phyloP scores from a whole-genome alignment of 2,797 vertebrate species.

The Pelodytes ibericus region DNA sequence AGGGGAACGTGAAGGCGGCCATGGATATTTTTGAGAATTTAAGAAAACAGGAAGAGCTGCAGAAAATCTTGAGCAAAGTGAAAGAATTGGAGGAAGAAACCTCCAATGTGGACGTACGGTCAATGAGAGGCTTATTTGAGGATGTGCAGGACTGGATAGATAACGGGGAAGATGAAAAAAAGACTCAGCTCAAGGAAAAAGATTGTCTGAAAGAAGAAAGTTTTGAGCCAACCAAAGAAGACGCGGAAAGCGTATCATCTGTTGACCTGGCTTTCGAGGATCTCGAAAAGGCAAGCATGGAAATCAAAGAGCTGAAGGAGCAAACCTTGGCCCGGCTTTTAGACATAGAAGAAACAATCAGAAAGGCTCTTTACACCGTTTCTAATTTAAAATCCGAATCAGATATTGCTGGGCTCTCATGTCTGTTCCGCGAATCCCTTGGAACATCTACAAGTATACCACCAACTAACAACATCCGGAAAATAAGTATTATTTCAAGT shows the following conservation, averaged over 20 bases:
- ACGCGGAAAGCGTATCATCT: constrained; percentile 70
- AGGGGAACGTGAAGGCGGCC: constrained; percentile 78
- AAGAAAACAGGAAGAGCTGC: constrained; percentile 83
- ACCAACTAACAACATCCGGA: constrained; percentile 72
- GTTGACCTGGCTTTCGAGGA: constrained; percentile 88
- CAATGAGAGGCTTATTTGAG: constrained; percentile 82
- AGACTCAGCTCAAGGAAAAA: constrained; percentile 57
- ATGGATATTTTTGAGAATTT: constrained; percentile 86
- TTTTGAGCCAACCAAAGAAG: constrained; percentile 59
- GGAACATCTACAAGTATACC: constrained; percentile 65
- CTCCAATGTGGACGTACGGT: constrained; percentile 76
- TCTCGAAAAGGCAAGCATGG: constrained; percentile 86
- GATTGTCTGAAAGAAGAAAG: constrained; percentile 59
- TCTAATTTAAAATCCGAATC: constrained; percentile 89
- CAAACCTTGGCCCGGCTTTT: constrained; percentile 88
- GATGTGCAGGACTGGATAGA: constrained; percentile 80
- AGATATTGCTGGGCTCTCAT: constrained; percentile 80
- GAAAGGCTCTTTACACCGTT: constrained; percentile 89
- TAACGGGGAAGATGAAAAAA: constrained; percentile 59
- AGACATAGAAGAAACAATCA: constrained; percentile 90
- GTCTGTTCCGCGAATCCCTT: constrained; percentile 87
- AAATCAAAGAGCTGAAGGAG: constrained; percentile 89
- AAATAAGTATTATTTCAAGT: constrained; percentile 80
- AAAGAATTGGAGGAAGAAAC: constrained; percentile 85
- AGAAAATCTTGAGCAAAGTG: constrained; percentile 82